Evolutionary conservation across 2,888 invertebrate species (phyloP).

Genomic region (Xylocampa areola): DNA sequence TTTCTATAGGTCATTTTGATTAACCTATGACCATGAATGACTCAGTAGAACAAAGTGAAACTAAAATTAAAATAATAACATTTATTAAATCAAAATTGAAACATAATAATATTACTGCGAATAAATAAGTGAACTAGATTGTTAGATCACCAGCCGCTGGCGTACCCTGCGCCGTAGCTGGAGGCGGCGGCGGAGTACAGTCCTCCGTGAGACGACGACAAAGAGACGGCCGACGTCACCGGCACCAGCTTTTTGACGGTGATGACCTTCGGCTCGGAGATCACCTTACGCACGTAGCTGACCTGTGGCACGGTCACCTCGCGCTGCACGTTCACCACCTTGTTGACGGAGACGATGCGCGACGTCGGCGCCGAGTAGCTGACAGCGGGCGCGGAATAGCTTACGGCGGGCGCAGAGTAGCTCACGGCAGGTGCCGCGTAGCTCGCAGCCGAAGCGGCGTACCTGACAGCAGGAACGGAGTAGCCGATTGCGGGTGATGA

Average conservation of each 20-base stretch:
- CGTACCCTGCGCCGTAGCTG: constrained; percentile 26
- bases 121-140: constrained; percentile 7
- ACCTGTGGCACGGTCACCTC: constrained; percentile 49
- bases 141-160: constrained; percentile 26
- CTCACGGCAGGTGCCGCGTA: constrained; percentile 13
- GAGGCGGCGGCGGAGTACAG: constrained; percentile 3
- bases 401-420: constrained; percentile 1
- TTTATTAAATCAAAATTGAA: constrained; percentile 11
- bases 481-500: not conserved
- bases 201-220: not conserved
- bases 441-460: constrained; percentile 9
- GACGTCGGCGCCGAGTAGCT: constrained; percentile 16
- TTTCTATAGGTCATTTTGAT: too few relatives aligned
- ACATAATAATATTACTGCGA: not conserved
- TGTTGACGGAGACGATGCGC: constrained; percentile 30
- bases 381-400: constrained; percentile 11
- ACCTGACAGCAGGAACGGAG: constrained; percentile 1
- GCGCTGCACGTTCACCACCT: constrained; percentile 50
- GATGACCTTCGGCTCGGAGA: constrained; percentile 46
- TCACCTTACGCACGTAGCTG: constrained; percentile 43
- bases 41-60: not conserved
- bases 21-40: not conserved
- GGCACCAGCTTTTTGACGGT: constrained; percentile 45
- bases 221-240: constrained; percentile 1
- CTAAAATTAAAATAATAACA: constrained; percentile 3